Base-by-base conservation (phyloP, 2,797 vertebrate genomes). In the Pseudomugil gertrudae region DNA sequence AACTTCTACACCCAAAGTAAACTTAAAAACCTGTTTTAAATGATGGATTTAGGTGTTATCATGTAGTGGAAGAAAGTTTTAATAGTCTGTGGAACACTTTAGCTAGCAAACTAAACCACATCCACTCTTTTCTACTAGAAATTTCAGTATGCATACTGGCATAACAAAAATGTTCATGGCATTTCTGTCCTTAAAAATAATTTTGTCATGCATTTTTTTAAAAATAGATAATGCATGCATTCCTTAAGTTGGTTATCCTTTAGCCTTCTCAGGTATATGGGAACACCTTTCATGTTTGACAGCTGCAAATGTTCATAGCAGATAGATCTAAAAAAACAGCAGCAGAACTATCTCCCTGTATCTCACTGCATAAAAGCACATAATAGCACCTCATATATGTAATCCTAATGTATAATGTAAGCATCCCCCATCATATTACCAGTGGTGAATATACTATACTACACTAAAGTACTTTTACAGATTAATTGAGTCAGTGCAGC, bases 391-490 rank as follows among this genome's bases (percentile, higher is more conserved):
- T 29, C 2, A 29, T 40, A 29, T 17, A 32, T 55, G 21, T 24
- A 36, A 52, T 61, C 51, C 30, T 6, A 9, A 36, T 61, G 38
- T 38, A 19, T 27, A 9, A 47, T 3, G 50, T 47, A 66, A 66
- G 66, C 33, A 56, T 52, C 38, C 52, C n/a, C 10, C 27, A 45
- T 52, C 26, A 6, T 5, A 27, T 26, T 38, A 32, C 43, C 56
- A 26, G n/a, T 38, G 40, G 30, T 48, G 3, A 48, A 47, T 54
- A 38, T 19, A 9, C 35, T 24, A 43, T 23, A 6, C 4, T 30
- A 3, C 29, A 30, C 29, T 30, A 40, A 55, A 38, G n/a, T 52
- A 52, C 36, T 19, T 55, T 61, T 69, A 14, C 57, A 40, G 23
- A 54, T 57, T 21, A 53, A 36, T 19, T 17, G 30, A 38, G 36